Evolutionary conservation across 2,888 invertebrate species (phyloP).

Genomic region (Pristionchus japonicus): DNA sequence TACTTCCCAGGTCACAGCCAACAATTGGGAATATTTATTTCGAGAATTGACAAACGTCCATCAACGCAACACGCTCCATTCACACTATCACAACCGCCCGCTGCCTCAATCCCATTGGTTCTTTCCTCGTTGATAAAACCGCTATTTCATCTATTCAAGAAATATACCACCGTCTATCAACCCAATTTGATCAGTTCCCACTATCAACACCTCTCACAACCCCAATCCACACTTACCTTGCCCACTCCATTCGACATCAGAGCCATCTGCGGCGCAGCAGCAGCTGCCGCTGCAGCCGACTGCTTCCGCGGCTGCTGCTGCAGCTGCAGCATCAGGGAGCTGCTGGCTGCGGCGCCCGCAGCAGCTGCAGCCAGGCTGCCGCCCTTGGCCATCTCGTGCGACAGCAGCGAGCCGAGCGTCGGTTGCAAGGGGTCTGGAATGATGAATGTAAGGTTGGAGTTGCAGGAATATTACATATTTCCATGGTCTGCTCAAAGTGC

Average conservation of each 20-base stretch:
- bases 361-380: neutral
- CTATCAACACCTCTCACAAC: neutral
- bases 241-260: neutral
- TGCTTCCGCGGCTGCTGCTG: neutral
- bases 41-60: no score
- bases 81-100: no score
- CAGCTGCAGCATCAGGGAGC: neutral
- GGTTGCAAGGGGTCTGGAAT: neutral
- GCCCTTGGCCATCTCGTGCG: neutral
- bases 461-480: no score
- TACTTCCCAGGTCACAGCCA: no score
- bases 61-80: no score
- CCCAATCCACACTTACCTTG: neutral
- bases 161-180: no score
- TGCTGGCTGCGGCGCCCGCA: neutral
- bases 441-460: neutral
- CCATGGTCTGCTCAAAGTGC: no score
- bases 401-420: neutral
- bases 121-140: no score
- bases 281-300: neutral
- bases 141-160: no score
- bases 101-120: no score
- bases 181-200: neutral
- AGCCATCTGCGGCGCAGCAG: neutral
- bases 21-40: no score